Base-by-base conservation (phyloP, 1,140 invertebrate species). In the Drosophila lacteicornis region DNA sequence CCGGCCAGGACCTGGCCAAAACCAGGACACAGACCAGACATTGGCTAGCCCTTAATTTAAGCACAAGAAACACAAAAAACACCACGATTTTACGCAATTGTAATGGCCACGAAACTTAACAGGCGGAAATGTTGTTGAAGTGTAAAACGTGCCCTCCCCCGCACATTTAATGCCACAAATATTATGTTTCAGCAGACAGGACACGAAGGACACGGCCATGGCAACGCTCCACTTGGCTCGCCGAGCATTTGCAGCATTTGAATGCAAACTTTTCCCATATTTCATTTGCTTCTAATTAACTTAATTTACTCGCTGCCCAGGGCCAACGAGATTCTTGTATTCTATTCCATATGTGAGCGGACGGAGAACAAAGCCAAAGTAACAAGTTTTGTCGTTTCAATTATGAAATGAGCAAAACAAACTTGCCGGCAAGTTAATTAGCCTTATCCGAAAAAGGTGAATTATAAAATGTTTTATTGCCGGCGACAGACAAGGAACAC, bases 181-280 rank as follows among this genome's bases (percentile, higher is more conserved):
- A 77, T 80, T 65, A 71, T 79, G 75, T 65, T 56, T 50, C 61
- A 38, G 51, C 50, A 67, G 50, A n/a, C 36, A 40, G 53, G 13
- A 40, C 27, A 47, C 33, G 42, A 47, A 25, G 19, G 45, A 46
- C 60, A 67, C 38, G 45, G 33, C 46, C 78, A 50, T 65, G 56
- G 49, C 59, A 51, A 61, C 49, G 40, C 36, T 62, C 46, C 60
- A 84, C 65, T 76, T 75, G 51, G 58, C 81, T 80, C 75, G 73
- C 45, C 46, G 62, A 62, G 57, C 75, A 66, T 65, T 82, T 59
- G 55, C 56, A 69, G 66, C 76, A 80, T 80, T 85, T 84, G 46
- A 81, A 85, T 81, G 79, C 40, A 65, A 82, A 87, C 70, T 86
- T 86, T 86, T 76, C 79, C 57, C 82, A 86, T 86, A 86, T 87